Conservation (phyloP, 92 coral and sea anemone species). For the Epizoanthus stellaris region DNA sequence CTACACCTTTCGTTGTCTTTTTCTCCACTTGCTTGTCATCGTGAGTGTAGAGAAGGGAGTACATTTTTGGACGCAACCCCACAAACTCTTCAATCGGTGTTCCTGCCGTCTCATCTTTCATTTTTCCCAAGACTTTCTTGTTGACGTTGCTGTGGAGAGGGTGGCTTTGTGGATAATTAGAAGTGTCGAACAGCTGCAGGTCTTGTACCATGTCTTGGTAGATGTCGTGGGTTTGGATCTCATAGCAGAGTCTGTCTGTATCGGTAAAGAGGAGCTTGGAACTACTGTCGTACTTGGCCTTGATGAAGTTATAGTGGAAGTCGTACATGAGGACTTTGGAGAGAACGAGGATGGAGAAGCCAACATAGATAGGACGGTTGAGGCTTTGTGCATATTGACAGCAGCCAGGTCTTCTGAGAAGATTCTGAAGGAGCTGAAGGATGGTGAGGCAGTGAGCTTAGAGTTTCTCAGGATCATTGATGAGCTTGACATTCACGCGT, state of each 20-base stretch:
- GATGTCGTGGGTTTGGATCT: conserved; percentile 36
- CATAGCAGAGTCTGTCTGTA: conserved; percentile 46
- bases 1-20: conserved; percentile 52
- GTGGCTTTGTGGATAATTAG: conserved; percentile 34
- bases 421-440: conserved; percentile 33
- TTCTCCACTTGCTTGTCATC: conserved; percentile 43
- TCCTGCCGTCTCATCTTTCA: conserved; percentile 51
- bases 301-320: conserved; percentile 50
- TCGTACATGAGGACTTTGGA: conserved; percentile 55
- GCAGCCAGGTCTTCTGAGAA: conserved; percentile 55
- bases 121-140: conserved; percentile 52
- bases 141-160: background rate
- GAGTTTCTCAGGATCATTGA: conserved; percentile 15
- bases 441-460: conserved; percentile 36
- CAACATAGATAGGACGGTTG: conserved; percentile 61
- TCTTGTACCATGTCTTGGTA: conserved; percentile 40
- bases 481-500: conserved; percentile 27
- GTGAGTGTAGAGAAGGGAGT: conserved; percentile 47
- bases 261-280: conserved; percentile 59
- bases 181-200: conserved; percentile 33
- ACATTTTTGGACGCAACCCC: conserved; percentile 60
- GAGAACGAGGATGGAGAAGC: conserved; percentile 53
- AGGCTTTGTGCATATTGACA: conserved; percentile 48
- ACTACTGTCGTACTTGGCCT: conserved; percentile 21
- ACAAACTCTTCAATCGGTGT: conserved; percentile 55